Conservation (phyloP, 2,113 vertebrate species). For the Tamias sibiricus region DNA sequence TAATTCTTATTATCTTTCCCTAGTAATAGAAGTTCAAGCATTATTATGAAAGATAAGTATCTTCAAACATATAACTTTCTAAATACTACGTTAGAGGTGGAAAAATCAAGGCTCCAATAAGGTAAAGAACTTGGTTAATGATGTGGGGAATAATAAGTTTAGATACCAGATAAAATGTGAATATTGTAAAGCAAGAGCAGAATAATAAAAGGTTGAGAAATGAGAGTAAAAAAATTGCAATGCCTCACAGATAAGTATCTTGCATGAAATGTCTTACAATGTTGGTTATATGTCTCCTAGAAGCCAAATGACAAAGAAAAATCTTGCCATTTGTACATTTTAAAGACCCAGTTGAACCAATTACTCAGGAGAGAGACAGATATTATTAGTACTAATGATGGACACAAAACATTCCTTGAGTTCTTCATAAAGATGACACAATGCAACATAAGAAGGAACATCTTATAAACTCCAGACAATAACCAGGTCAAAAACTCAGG, state of each 20-base stretch:
- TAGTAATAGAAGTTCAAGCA: not conserved
- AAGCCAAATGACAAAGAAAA: not conserved
- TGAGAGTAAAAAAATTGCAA: not conserved
- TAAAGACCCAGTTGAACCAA: not conserved
- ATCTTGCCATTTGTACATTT: not conserved
- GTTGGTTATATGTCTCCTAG: not conserved
- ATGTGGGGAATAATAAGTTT: not conserved
- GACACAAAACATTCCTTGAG: not conserved
- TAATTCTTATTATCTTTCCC: not conserved
- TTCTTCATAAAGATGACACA: not conserved
- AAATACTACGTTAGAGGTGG: not conserved
- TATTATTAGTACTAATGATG: not conserved
- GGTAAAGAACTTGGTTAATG: not conserved
- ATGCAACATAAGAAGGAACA: not conserved
- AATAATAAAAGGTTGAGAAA: not conserved
- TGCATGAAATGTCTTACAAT: not conserved
- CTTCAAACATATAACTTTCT: not conserved
- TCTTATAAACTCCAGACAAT: not conserved
- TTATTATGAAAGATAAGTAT: not conserved
- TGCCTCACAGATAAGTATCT: not conserved
- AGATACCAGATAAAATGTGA: not conserved
- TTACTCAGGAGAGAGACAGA: not conserved
- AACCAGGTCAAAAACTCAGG: not conserved
- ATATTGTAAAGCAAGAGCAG: not conserved
- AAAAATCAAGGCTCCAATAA: not conserved